Percentiles rank a stretch among this genome's conserved stretches.
Evolutionary conservation across 2,797 vertebrate genomes (phyloP).

Genomic region (Ceyx erithaca): DNA sequence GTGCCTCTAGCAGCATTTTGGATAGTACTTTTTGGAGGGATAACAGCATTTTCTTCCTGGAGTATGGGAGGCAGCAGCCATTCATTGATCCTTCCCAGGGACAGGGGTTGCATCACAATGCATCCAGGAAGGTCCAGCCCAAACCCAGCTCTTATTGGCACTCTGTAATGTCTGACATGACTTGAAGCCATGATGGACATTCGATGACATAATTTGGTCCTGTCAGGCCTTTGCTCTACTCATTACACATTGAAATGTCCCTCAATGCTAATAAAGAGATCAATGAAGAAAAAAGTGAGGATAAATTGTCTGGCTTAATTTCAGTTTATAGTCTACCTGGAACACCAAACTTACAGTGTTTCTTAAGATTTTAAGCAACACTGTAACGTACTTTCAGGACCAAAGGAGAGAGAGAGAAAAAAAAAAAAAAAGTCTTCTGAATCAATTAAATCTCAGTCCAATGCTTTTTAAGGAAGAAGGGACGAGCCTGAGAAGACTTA

Average conservation of each 20-base stretch:
- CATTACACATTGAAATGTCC: not conserved
- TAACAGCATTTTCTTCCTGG: not conserved
- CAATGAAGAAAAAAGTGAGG: not conserved
- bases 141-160: not conserved
- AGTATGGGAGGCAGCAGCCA: not conserved
- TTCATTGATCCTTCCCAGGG: not conserved
- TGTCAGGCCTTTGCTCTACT: not conserved
- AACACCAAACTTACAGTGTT: not conserved
- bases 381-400: not conserved
- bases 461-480: not conserved
- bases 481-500: not conserved
- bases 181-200: rapidly evolving
- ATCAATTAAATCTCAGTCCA: not conserved
- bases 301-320: not conserved
- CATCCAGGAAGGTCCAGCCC: not conserved
- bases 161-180: not conserved
- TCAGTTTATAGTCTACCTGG: not conserved
- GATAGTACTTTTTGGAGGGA: not conserved
- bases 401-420: not conserved
- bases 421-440: not conserved
- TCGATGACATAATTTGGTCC: not conserved
- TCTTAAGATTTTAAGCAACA: not conserved
- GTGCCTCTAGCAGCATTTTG: not conserved
- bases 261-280: not conserved
- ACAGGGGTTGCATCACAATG: not conserved